A percentile compares a stretch with the other conserved stretches of the same genome.
These are phyloP conservation scores for Lutraria rhynchaena DNA, from an alignment of 1,140 invertebrate genomes.

Conservation along the genomic window DNA sequence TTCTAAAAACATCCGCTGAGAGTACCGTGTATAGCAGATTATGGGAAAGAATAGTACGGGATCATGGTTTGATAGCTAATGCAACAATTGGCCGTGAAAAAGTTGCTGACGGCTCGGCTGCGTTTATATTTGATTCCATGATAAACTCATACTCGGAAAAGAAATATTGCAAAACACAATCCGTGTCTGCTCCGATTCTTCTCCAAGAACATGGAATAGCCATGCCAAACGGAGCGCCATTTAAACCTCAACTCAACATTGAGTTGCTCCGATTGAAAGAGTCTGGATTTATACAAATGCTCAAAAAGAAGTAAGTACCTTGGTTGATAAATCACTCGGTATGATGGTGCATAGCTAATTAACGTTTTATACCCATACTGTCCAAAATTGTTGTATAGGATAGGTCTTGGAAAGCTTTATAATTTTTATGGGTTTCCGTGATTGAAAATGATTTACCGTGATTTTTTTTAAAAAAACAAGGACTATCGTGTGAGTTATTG, in stretches of 20 bases:
- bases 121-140: slow-evolving; percentile 77
- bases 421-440: no score
- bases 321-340: no score
- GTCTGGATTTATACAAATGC: slow-evolving; percentile 63
- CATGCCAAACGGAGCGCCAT: slow-evolving; percentile 73
- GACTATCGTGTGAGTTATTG: no score
- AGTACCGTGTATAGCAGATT: slow-evolving; percentile 61
- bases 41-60: slow-evolving; percentile 64
- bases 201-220: slow-evolving; percentile 77
- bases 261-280: slow-evolving; percentile 74
- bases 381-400: no score
- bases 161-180: slow-evolving; percentile 70
- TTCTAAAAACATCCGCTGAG: slow-evolving; percentile 67
- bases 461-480: no score
- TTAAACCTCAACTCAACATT: slow-evolving; percentile 76
- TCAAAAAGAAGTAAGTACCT: slow-evolving; percentile 73
- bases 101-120: slow-evolving; percentile 62
- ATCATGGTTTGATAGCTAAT: slow-evolving; percentile 68
- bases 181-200: slow-evolving; percentile 70
- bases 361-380: no score
- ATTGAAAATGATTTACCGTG: no score
- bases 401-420: no score
- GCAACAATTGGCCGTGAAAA: slow-evolving; percentile 61
- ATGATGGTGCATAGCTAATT: no score
- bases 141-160: slow-evolving; percentile 74